Percentiles rank a stretch among this genome's conserved stretches.
Conservation (phyloP, 2,888 invertebrate species). For the Xanthorhoe designata region DNA sequence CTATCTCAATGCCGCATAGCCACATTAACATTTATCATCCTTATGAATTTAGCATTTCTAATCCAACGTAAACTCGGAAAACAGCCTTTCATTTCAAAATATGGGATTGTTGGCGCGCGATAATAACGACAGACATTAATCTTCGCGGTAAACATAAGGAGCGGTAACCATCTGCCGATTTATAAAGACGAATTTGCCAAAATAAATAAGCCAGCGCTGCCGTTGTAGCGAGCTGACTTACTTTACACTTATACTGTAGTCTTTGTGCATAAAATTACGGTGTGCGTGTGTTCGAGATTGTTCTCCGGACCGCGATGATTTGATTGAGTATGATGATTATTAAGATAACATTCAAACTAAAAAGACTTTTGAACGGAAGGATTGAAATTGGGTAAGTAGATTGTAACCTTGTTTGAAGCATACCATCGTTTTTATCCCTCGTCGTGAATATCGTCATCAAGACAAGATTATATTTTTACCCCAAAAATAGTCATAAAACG, state of each 20-base stretch:
- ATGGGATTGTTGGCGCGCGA: conserved; percentile 37
- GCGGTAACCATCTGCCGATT: conserved; percentile 59
- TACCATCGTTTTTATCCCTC: background rate
- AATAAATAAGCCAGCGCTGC: conserved; percentile 33
- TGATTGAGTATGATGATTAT: too few species aligned
- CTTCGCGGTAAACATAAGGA: conserved; percentile 68
- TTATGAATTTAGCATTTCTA: conserved; percentile 29
- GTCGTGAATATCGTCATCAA: too few species aligned
- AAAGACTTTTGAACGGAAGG: too few species aligned
- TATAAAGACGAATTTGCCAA: conserved; percentile 45
- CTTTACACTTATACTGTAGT: background rate
- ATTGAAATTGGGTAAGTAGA: too few species aligned
- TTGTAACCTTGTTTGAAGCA: too few species aligned
- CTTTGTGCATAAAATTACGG: background rate
- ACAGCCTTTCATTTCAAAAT: conserved; percentile 32
- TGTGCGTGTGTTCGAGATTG: background rate
- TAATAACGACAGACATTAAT: conserved; percentile 63
- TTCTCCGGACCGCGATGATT: too few species aligned
- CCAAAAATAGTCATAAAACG: background rate
- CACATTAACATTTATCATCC: conserved; percentile 20
- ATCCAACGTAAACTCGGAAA: conserved; percentile 22
- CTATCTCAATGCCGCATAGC: conserved; percentile 9
- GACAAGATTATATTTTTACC: background rate
- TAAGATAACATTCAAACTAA: too few species aligned
- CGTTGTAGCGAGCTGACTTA: background rate